Evolutionary conservation across 2,113 vertebrate genomes (phyloP).

Genomic region (Hippocampus abdominalis): DNA sequence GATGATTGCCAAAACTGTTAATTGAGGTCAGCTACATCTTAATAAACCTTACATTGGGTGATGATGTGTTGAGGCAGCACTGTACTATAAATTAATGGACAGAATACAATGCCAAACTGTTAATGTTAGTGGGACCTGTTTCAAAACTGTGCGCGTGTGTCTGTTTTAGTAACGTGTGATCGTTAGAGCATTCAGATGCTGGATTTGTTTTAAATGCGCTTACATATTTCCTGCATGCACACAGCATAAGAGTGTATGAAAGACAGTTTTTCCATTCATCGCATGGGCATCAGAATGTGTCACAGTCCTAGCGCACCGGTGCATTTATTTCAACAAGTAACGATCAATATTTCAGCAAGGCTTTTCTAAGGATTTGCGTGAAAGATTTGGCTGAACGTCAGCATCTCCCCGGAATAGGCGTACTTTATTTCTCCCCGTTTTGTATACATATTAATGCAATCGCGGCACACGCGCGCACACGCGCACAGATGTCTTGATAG

Average conservation of each 20-base stretch:
- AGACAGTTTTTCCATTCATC: neutral
- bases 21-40: neutral
- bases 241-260: neutral
- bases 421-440: neutral
- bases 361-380: neutral
- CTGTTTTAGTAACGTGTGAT: neutral
- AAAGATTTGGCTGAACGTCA: neutral
- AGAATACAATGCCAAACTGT: neutral
- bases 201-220: neutral
- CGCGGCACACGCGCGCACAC: neutral
- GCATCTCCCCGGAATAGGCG: neutral
- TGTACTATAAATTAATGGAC: neutral
- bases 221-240: neutral
- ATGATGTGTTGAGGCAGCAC: neutral
- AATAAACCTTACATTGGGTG: neutral
- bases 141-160: neutral
- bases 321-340: neutral
- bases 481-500: conserved; percentile 39
- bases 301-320: neutral
- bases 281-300: neutral
- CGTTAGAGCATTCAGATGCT: neutral
- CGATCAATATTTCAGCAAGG: conserved; percentile 1
- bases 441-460: neutral
- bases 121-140: neutral
- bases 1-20: neutral